Conservation (phyloP, 2,113 vertebrate genomes). For the Cottus gobio region DNA sequence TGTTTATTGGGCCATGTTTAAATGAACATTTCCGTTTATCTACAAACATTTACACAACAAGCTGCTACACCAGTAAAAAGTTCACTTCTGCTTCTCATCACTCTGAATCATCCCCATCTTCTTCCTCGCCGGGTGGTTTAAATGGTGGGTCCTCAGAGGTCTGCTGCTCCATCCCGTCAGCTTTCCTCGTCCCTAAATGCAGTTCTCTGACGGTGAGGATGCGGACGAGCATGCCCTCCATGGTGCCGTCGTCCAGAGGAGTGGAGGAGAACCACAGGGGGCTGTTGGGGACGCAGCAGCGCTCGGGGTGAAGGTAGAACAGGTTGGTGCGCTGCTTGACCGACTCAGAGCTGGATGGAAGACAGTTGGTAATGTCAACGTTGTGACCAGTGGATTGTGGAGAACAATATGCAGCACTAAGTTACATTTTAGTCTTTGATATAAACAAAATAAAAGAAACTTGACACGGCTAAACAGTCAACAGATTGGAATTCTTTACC, state of each 20-base stretch:
- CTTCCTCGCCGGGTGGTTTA: conserved; percentile 42
- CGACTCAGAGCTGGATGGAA: conserved; percentile 88
- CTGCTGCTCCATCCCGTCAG: neutral
- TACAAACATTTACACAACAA: conserved; percentile 50
- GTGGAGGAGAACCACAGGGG: conserved; percentile 96
- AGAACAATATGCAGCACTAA: neutral
- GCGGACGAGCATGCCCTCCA: conserved; percentile 95
- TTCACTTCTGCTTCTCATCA: conserved; percentile 55
- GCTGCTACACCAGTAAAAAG: conserved; percentile 31
- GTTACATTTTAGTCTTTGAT: neutral
- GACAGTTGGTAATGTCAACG: neutral
- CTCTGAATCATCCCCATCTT: conserved; percentile 60
- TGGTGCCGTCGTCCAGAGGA: conserved; percentile 89
- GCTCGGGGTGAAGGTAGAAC: conserved; percentile 97
- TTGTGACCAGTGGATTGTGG: neutral
- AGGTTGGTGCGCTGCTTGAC: conserved; percentile 95
- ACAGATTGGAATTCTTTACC: neutral
- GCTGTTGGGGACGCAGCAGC: conserved; percentile 96
- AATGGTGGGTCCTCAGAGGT: conserved; percentile 3
- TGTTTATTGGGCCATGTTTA: conserved; percentile 6
- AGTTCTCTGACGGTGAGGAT: conserved; percentile 95
- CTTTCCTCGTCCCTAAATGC: conserved; percentile 84
- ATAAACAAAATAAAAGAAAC: neutral
- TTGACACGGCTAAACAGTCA: neutral
- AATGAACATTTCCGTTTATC: conserved; percentile 30